A percentile compares a stretch with the other conserved stretches of the same genome.
phyloP scores from a whole-genome alignment of 2,113 vertebrate species.

The Uropsilus gracilis region DNA sequence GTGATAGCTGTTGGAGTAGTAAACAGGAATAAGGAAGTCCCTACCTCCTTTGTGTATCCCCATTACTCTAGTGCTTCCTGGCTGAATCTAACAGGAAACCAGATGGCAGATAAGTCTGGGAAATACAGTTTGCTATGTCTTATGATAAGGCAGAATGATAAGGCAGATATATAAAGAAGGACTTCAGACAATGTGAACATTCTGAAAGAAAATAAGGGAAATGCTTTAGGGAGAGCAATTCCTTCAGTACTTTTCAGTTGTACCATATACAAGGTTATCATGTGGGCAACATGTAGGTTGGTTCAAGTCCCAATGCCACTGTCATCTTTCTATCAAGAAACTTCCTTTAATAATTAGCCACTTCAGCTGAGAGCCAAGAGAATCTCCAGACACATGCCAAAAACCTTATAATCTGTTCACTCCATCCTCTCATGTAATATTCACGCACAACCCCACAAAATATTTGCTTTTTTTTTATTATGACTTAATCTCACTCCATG shows the following conservation, averaged over 20 bases:
- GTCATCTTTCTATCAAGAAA: not conserved
- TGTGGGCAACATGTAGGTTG: not conserved
- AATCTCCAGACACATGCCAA: not conserved
- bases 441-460: not conserved
- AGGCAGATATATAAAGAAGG: not conserved
- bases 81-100: not conserved
- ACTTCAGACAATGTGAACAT: not conserved
- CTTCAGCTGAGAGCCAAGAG: not conserved
- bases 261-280: not conserved
- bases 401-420: not conserved
- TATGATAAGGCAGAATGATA: not conserved
- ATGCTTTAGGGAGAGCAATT: not conserved
- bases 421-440: not conserved
- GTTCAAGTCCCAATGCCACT: not conserved
- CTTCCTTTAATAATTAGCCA: not conserved
- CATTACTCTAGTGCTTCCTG: not conserved
- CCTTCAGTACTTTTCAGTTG: not conserved
- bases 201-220: not conserved
- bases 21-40: slow-evolving; percentile 11
- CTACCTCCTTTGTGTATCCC: not conserved
- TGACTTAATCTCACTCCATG: not conserved
- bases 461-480: not conserved
- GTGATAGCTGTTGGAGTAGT: not conserved
- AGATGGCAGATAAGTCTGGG: not conserved
- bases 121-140: not conserved